Conservation (phyloP, 2,888 invertebrate species). For the Drosophila conformis region DNA sequence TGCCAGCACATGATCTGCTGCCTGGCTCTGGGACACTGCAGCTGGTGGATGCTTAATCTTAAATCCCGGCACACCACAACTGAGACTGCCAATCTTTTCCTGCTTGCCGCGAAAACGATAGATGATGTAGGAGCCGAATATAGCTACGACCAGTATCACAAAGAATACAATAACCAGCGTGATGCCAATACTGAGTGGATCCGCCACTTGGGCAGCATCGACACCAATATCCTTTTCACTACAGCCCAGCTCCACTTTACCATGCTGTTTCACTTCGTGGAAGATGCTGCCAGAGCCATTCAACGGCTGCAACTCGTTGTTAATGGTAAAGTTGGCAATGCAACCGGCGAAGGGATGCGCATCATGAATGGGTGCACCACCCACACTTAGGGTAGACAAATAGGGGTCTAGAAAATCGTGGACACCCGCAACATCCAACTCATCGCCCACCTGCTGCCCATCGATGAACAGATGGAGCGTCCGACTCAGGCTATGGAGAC, state of each 20-base stretch:
- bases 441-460: slow-evolving; percentile 90
- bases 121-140: slow-evolving; percentile 95
- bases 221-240: slow-evolving; percentile 89
- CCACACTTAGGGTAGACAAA: slow-evolving; percentile 91
- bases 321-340: slow-evolving; percentile 94
- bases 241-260: slow-evolving; percentile 91
- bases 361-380: slow-evolving; percentile 88
- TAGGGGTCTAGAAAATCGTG: slow-evolving; percentile 97
- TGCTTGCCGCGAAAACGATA: slow-evolving; percentile 94
- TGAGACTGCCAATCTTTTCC: slow-evolving; percentile 91
- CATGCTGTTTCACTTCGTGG: slow-evolving; percentile 88
- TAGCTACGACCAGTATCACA: slow-evolving; percentile 94
- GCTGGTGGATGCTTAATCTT: slow-evolving; percentile 92
- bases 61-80: slow-evolving; percentile 89
- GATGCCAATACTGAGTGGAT: slow-evolving; percentile 96
- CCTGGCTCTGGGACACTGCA: slow-evolving; percentile 88
- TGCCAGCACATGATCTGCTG: slow-evolving; percentile 88
- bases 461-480: slow-evolving; percentile 91
- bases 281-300: slow-evolving; percentile 94
- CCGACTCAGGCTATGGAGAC: slow-evolving; percentile 89
- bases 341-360: slow-evolving; percentile 93
- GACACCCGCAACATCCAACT: slow-evolving; percentile 93
- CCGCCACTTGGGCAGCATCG: slow-evolving; percentile 91
- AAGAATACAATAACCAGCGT: slow-evolving; percentile 97
- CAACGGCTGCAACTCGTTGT: slow-evolving; percentile 95